These are phyloP conservation scores for Ancistrus triradiatus DNA, from an alignment of 2,113 vertebrate genomes.

Conservation along the genomic window DNA sequence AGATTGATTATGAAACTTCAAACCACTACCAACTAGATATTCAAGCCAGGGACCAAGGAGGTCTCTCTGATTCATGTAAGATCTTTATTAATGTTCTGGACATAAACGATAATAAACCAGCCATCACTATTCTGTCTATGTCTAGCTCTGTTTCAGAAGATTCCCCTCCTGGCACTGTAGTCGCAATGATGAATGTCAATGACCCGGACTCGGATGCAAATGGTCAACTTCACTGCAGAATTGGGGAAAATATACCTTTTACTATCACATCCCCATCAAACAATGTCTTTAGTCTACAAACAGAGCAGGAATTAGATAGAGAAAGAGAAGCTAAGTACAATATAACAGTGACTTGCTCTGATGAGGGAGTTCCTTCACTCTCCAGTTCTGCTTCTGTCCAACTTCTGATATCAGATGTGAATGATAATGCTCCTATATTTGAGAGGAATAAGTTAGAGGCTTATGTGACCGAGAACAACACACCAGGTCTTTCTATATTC, in stretches of 20 bases:
- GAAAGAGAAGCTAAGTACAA: conserved; percentile 40
- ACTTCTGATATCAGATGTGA: conserved; percentile 35
- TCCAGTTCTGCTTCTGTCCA: conserved; percentile 21
- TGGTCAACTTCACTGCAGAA: conserved; percentile 55
- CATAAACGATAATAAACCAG: conserved; percentile 57
- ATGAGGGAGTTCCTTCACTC: conserved; percentile 41
- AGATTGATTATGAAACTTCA: conserved; percentile 66
- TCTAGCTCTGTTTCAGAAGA: conserved; percentile 51
- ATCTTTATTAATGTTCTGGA: conserved; percentile 65
- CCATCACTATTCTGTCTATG: conserved; percentile 56
- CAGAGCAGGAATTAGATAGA: conserved; percentile 35
- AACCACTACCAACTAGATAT: conserved; percentile 61
- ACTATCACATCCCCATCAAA: conserved; percentile 52
- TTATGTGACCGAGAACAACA: conserved; percentile 32
- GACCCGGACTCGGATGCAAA: conserved; percentile 64
- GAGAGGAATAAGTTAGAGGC: conserved; percentile 26
- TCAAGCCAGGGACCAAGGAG: conserved; percentile 68
- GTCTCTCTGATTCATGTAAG: conserved; percentile 59
- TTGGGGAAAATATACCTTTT: conserved; percentile 50
- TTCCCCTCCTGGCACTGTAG: conserved; percentile 49
- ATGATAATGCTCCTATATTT: conserved; percentile 39
- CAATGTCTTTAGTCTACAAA: conserved; percentile 58
- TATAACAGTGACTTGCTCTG: conserved; percentile 37
- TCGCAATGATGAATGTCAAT: conserved; percentile 65
- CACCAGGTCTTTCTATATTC: conserved; percentile 30